Conservation (phyloP, 2,888 invertebrate genomes). For the Cantharis flavilabris region DNA sequence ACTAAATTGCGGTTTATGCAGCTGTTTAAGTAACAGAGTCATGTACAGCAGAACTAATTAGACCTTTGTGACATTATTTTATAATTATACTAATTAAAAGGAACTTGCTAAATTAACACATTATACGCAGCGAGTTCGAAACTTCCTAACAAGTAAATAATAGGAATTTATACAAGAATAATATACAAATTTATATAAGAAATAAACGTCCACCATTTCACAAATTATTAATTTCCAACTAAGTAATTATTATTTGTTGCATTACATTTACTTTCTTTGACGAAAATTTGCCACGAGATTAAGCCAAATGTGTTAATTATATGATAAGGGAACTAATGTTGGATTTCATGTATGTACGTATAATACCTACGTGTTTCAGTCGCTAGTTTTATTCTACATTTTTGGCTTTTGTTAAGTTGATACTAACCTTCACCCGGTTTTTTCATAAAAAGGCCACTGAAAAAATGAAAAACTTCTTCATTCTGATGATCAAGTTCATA, state of each 20-base stretch:
- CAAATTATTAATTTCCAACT: background rate
- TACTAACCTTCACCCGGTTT: background rate
- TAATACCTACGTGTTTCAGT: background rate
- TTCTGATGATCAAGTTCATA: no score
- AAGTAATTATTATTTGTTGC: background rate
- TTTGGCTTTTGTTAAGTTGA: background rate
- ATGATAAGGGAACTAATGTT: background rate
- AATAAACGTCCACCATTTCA: background rate
- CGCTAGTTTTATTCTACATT: background rate
- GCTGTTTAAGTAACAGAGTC: slow-evolving; percentile 24
- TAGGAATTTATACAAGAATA: slow-evolving; percentile 25
- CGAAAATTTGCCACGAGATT: background rate
- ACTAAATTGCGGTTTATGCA: slow-evolving; percentile 27
- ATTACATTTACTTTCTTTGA: background rate
- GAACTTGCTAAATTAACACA: slow-evolving; percentile 30
- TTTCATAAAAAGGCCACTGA: no score
- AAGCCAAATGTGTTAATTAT: background rate
- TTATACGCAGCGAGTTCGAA: slow-evolving; percentile 28
- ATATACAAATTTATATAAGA: slow-evolving; percentile 12
- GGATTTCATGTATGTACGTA: no score
- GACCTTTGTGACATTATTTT: slow-evolving; percentile 29
- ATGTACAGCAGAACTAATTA: slow-evolving; percentile 26
- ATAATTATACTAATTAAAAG: slow-evolving; percentile 31
- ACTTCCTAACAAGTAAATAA: slow-evolving; percentile 28
- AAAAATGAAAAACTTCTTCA: no score